A percentile compares a stretch with the other conserved stretches of the same genome.
These are phyloP conservation scores for Cosmia trapezina DNA, from an alignment of 2,888 invertebrate species.

Conservation along the genomic window DNA sequence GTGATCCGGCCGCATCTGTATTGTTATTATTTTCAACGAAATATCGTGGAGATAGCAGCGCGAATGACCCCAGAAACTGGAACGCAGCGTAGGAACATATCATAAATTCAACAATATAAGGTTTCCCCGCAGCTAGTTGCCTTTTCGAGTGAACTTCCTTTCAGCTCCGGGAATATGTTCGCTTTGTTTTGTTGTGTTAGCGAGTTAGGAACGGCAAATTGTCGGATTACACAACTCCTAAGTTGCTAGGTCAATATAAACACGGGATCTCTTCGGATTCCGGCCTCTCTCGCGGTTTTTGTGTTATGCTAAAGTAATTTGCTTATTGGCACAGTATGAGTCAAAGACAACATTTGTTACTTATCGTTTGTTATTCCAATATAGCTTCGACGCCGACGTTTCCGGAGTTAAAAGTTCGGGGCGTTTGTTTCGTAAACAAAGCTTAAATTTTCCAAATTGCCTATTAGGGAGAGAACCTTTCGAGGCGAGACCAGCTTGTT, in stretches of 20 bases:
- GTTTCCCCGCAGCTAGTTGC: slow-evolving; percentile 87
- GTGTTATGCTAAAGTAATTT: slow-evolving; percentile 78
- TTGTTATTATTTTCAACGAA: slow-evolving; percentile 82
- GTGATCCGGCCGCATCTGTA: slow-evolving; percentile 70
- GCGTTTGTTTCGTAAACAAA: slow-evolving; percentile 74
- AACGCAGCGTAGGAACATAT: slow-evolving; percentile 81
- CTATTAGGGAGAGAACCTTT: slow-evolving; percentile 74
- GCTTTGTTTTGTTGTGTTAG: slow-evolving; percentile 88
- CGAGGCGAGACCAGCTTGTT: slow-evolving; percentile 71
- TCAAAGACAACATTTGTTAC: slow-evolving; percentile 73
- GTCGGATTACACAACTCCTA: slow-evolving; percentile 88
- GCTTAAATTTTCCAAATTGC: slow-evolving; percentile 78
- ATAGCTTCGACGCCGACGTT: slow-evolving; percentile 70
- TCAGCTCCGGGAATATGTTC: slow-evolving; percentile 86
- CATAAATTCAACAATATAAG: slow-evolving; percentile 88
- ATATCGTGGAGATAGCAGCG: slow-evolving; percentile 80
- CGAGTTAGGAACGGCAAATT: slow-evolving; percentile 88
- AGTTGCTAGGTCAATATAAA: slow-evolving; percentile 87
- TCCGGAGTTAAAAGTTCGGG: slow-evolving; percentile 74
- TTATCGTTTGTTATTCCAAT: slow-evolving; percentile 75
- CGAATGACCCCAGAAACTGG: slow-evolving; percentile 83
- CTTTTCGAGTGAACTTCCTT: slow-evolving; percentile 88
- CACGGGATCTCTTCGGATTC: slow-evolving; percentile 80
- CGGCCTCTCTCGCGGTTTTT: slow-evolving; percentile 76
- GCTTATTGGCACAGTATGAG: slow-evolving; percentile 78